A percentile compares a stretch with the other conserved stretches of the same genome.
Conservation (phyloP, 1,140 invertebrate genomes). For the Listronotus bonariensis region DNA sequence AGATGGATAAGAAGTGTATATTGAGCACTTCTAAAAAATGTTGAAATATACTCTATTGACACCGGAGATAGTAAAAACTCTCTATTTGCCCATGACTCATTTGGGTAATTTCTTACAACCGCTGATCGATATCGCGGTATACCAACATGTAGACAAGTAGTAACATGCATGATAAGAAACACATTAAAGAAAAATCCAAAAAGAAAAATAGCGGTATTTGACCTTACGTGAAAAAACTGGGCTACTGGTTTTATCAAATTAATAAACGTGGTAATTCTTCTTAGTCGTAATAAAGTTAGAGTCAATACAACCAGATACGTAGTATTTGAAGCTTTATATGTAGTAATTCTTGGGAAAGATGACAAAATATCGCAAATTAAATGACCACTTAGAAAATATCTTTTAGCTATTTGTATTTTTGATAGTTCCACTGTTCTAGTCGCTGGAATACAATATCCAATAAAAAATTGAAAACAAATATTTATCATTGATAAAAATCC, state of each 20-base stretch:
- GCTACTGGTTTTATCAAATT: conserved; percentile 13
- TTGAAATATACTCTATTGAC: conserved; percentile 10
- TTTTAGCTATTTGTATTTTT: conserved; percentile 14
- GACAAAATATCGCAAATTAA: conserved; percentile 20
- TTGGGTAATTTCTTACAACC: background rate
- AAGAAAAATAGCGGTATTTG: conserved; percentile 12
- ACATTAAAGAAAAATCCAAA: conserved; percentile 17
- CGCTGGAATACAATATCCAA: conserved; percentile 20
- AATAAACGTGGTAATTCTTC: conserved; percentile 14
- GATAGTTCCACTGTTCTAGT: conserved; percentile 14
- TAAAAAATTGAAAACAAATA: conserved; percentile 29
- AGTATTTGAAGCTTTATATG: background rate
- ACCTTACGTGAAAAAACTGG: conserved; percentile 8
- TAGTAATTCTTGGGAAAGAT: conserved; percentile 8
- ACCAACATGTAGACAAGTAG: conserved; percentile 27
- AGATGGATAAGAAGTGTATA: conserved; percentile 28
- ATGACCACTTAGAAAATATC: conserved; percentile 14
- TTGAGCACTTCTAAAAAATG: conserved; percentile 28
- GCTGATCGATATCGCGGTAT: conserved; percentile 9
- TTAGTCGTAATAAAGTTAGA: conserved; percentile 6
- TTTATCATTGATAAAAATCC: conserved; percentile 21
- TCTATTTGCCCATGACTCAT: conserved; percentile 1
- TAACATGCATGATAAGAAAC: conserved; percentile 19
- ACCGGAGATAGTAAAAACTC: background rate
- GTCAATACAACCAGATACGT: background rate